Base-by-base conservation (phyloP, 2,888 invertebrate genomes). In the Pachymerium ferrugineum region DNA sequence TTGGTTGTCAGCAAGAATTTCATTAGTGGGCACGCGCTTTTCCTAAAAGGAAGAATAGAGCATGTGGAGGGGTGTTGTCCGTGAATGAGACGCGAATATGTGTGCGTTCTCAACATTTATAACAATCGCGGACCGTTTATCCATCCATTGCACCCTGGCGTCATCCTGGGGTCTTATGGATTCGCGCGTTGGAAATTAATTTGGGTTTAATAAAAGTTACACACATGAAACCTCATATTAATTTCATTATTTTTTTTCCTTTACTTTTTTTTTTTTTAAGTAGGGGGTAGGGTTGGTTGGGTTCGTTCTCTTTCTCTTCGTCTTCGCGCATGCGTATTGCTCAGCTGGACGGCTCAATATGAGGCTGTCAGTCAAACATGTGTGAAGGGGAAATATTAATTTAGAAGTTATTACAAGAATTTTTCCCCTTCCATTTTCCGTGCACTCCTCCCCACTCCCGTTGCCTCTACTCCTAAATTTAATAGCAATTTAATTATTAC, bases 1-100 rank as follows among this genome's bases (percentile, higher is more conserved):
- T 62, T 31, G 33, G 42, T 70, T 70, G 74, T 70, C 74, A 73
- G 29, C 67, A 72, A 72, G 74, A 74, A 74, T 74, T 74, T 74
- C 74, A 74, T 74, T 74, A 74, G 73, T 73, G 62, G 62, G 62
- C 62, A 62, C 62, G 62, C 62, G 62, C 62, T 62, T 62, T 62
- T 62, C 62, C 62, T 62, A 62, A 62, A 62, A 62, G 62, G 62
- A 62, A 62, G 62, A 62, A 62, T 62, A 62, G 25, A 28, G 62
- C 25, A 62, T 22, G 28, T 12, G 28, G 28, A 62, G 62, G 6
- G 28, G 62, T 8, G 74, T 62, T 62, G 72, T 16, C 71, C 71
- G 62, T 72, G 72, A 72, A 72, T 72, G 72, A 72, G 62, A 72
- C 54, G 62, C 38, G 71, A 28, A 33, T 33, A 33, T 33, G 38